Conservation (phyloP, 2,113 vertebrate genomes). For the Notarius lentiginosus region DNA sequence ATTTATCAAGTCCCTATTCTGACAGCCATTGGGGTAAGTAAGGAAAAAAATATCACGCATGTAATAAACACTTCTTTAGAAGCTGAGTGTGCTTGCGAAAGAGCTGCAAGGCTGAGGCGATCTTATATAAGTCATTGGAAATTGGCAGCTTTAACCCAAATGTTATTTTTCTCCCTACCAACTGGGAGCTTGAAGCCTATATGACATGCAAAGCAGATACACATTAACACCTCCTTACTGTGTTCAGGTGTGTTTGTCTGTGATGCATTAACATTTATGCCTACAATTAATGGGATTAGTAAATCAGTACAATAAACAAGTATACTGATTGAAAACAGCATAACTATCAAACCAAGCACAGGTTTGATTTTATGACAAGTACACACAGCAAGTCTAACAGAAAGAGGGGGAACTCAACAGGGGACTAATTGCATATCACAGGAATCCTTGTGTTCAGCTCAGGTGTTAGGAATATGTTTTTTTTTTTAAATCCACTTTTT, state of each 20-base stretch:
- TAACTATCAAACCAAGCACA: not conserved
- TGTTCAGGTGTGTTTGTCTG: not conserved
- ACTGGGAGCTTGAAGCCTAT: not conserved
- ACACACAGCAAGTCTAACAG: not conserved
- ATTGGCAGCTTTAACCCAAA: conserved; percentile 12
- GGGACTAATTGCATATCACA: not conserved
- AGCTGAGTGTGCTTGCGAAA: not conserved
- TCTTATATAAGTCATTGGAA: not conserved
- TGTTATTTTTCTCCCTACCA: not conserved
- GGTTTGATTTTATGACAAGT: not conserved
- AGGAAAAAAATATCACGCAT: not conserved
- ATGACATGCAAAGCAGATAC: not conserved
- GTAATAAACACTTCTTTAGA: conserved; percentile 5
- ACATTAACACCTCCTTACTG: not conserved
- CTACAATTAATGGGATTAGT: not conserved
- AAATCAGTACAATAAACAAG: not conserved
- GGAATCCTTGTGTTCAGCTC: not conserved
- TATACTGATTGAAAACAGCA: too few relatives aligned
- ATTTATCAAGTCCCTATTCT: conserved; percentile 88
- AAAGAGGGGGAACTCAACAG: not conserved
- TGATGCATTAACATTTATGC: not conserved
- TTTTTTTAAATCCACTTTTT: too few relatives aligned
- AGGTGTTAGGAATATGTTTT: not conserved
- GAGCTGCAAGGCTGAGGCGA: conserved; percentile 22
- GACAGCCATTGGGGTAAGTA: conserved; percentile 83